Percentiles rank a stretch among this genome's conserved stretches.
These are phyloP conservation scores for Rhinopithecus roxellana DNA, from an alignment of 2,113 vertebrate species.

Conservation along the genomic window DNA sequence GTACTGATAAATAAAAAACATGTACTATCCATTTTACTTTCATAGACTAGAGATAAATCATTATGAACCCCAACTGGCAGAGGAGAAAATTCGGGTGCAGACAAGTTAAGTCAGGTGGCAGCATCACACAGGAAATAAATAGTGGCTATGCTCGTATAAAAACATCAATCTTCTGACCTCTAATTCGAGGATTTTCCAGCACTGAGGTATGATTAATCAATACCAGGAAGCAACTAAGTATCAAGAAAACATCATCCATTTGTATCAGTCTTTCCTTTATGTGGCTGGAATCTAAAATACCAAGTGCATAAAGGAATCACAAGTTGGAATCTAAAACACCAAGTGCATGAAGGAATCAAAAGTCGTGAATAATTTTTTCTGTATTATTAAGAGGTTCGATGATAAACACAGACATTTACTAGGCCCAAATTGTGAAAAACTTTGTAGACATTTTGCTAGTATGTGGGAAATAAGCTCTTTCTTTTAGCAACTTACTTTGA, in stretches of 20 bases:
- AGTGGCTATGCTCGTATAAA: slow-evolving; percentile 24
- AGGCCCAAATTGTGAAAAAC: not conserved
- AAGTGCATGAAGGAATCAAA: not conserved
- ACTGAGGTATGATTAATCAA: slow-evolving; percentile 45
- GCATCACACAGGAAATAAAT: slow-evolving; percentile 32
- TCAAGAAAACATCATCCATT: slow-evolving; percentile 46
- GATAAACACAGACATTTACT: slow-evolving; percentile 34
- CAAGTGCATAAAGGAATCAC: not conserved
- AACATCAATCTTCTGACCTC: slow-evolving; percentile 53
- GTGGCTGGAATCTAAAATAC: slow-evolving; percentile 45
- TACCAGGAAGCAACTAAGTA: slow-evolving; percentile 39
- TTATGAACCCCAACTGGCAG: not conserved
- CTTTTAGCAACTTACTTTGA: slow-evolving; percentile 15
- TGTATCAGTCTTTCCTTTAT: slow-evolving; percentile 36
- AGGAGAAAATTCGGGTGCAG: slow-evolving; percentile 9
- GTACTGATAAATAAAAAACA: not conserved
- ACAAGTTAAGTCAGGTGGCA: slow-evolving; percentile 17
- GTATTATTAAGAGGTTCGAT: not conserved
- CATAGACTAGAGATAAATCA: not conserved
- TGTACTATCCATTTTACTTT: not conserved
- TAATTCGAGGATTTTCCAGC: slow-evolving; percentile 12
- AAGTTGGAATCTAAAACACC: slow-evolving; percentile 35
- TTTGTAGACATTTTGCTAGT: slow-evolving; percentile 58
- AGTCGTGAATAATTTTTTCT: not conserved
- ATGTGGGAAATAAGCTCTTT: not conserved